Evolutionary conservation across 2,797 vertebrate genomes (phyloP), one percentile per base, ranked within the genome.

Genomic region (Scolopax rusticola): DNA sequence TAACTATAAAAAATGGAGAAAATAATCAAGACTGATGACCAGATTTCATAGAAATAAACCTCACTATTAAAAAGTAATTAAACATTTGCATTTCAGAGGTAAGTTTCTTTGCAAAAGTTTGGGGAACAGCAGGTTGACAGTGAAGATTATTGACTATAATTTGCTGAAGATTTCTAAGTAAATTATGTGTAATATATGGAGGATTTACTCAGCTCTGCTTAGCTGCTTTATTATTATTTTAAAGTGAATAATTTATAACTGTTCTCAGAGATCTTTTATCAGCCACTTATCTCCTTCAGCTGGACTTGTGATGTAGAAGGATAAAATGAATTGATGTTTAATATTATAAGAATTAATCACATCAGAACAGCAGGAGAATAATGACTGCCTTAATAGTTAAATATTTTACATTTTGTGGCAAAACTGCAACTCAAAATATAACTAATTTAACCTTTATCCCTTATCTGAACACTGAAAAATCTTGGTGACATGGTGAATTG

Each of bases 281-380:
- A 98, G 97, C 84, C 97, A 97, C 98, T 98, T 98, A 98, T 98
- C 98, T 98, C 95, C 95, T 98, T 97, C 96, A 97, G 74, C 95
- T 98, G 97, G 98, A 97, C 97, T 98, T 98, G 97, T 98, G 98
- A 98, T 97, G 89, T 91, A 71, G 87, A 94, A 83, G 91, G 83
- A 97, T 97, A 97, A 96, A 97, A 98, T 97, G 91, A 97, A 98
- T 97, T 97, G 96, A 94, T 93, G 59, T 96, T 96, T 98, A 98
- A 98, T 98, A 98, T 98, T 98, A 97, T 90, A 97, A 96, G 97
- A 98, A 98, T 98, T 98, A 99, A 98, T 99, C 95, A 91, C 97
- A 98, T 67, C 75, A 95, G 87, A 98, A 96, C 97, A 98, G 98
- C 95, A 69, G 93, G 96, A 96, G 97, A 98, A 98, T 97, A 98